These are phyloP conservation scores for Myxocyprinus asiaticus DNA, from an alignment of 2,113 vertebrate genomes.

Conservation along the genomic window DNA sequence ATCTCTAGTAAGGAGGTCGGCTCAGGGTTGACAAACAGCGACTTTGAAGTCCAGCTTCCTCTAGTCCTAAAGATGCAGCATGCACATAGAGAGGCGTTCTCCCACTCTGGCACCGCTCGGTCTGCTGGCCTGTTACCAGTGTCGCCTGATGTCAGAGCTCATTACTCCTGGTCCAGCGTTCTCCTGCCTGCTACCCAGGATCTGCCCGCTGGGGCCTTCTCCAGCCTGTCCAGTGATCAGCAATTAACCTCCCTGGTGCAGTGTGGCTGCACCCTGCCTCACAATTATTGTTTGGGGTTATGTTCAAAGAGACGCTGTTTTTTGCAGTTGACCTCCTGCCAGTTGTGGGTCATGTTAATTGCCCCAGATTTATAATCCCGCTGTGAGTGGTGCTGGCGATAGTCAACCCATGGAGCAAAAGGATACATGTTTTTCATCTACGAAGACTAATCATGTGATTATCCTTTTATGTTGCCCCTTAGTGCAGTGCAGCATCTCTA, in stretches of 20 bases:
- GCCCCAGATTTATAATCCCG: slow-evolving; percentile 19
- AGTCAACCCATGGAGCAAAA: slow-evolving; percentile 26
- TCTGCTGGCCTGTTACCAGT: neutral
- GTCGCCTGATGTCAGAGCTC: slow-evolving; percentile 14
- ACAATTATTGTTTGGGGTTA: slow-evolving; percentile 13
- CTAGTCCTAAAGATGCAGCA: neutral
- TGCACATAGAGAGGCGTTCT: slow-evolving; percentile 1
- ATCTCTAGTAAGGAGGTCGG: too few species aligned
- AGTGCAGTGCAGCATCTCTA: slow-evolving; percentile 26
- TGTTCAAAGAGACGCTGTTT: slow-evolving; percentile 1
- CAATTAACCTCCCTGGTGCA: slow-evolving; percentile 38
- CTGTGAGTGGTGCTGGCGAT: slow-evolving; percentile 8
- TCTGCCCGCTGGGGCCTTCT: slow-evolving; percentile 15
- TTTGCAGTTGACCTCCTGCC: slow-evolving; percentile 28
- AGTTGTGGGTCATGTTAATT: slow-evolving; percentile 23
- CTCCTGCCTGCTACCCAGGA: slow-evolving; percentile 1
- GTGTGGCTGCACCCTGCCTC: slow-evolving; percentile 19
- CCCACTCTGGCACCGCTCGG: neutral
- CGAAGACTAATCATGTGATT: slow-evolving; percentile 34
- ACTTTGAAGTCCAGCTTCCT: neutral
- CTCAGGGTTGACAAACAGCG: neutral
- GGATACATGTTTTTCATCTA: slow-evolving; percentile 21
- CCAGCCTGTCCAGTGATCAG: slow-evolving; percentile 9
- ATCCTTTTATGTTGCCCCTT: slow-evolving; percentile 30
- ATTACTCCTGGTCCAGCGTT: slow-evolving; percentile 20